Evolutionary conservation across 2,888 invertebrate species (phyloP), one percentile per base, ranked within the genome.

Genomic region (Zaprionus bogoriensis): DNA sequence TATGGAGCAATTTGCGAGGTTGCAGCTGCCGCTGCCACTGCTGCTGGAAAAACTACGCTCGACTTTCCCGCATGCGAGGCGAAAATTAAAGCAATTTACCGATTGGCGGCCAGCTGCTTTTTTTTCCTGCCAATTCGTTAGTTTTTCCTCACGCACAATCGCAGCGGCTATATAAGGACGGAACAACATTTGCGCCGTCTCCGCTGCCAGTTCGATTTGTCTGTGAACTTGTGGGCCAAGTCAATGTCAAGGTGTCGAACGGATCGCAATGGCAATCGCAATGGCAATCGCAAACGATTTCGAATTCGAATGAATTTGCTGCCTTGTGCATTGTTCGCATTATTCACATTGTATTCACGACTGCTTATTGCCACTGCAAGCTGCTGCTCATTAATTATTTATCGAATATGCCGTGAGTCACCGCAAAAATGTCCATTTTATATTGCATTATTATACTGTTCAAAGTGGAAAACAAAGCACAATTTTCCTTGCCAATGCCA

Each of bases 1-100:
- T 80, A 80, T 74, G 74, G 48, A 59, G 80, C 81, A 84, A 80
- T 80, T 86, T 86, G 78, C 58, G 86, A 63, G 75, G 36, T 68
- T 50, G 82, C 73, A 64, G 58, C 76, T 52, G 57, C 52, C 59
- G 44, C 62, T 60, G 57, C 47, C 23, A 42, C 38, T 32, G 42
- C 23, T 42, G 55, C 55, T 60, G 63, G 12, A 23, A 39, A 68
- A 59, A 47, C 46, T 52, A 39, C 64, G 55, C 55, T 63, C 64
- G 86, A 77, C 78, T 78, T 78, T 78, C 76, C 59, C 77, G 52
- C 48, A 41, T 32, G 50, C 50, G 30, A 57, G 30, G 25, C 60
- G 39, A 55, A 76, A 81, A 77, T 81, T 77, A 64, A 79, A 64
- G 76, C 85, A 75, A 82, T 85, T 79, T 68, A 52, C 50, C 52